Conservation (phyloP, 2,113 vertebrate genomes). For the Ceyx cyanopectus region DNA sequence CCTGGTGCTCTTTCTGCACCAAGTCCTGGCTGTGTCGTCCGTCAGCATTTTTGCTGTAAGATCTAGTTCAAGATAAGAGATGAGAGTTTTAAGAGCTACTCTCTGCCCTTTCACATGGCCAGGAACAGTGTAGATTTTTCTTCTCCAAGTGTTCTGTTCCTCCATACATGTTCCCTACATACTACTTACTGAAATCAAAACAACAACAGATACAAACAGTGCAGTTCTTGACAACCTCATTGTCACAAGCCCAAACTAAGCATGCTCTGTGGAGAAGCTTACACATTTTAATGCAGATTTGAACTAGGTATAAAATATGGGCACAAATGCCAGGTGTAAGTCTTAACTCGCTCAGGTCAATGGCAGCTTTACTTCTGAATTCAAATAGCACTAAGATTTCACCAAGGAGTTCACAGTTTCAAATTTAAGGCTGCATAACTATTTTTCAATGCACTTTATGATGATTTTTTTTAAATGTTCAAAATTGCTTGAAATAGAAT, state of each 20-base stretch:
- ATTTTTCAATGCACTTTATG: background rate
- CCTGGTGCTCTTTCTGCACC: conserved; percentile 40
- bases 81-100: background rate
- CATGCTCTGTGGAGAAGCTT: background rate
- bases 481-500: background rate
- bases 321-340: background rate
- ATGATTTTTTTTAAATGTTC: background rate
- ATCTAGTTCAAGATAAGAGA: conserved; percentile 58
- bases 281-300: background rate
- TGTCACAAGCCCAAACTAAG: background rate
- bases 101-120: background rate
- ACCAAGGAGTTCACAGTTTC: background rate
- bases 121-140: background rate
- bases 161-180: background rate
- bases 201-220: background rate
- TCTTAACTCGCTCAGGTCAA: background rate
- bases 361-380: background rate
- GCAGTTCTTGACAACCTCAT: background rate
- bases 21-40: conserved; percentile 64
- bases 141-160: background rate
- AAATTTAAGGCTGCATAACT: background rate
- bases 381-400: background rate
- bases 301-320: background rate
- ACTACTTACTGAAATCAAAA: background rate
- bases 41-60: conserved; percentile 72